Evolutionary conservation across 1,140 invertebrate species (phyloP).

Genomic region (Gryon sp.): DNA sequence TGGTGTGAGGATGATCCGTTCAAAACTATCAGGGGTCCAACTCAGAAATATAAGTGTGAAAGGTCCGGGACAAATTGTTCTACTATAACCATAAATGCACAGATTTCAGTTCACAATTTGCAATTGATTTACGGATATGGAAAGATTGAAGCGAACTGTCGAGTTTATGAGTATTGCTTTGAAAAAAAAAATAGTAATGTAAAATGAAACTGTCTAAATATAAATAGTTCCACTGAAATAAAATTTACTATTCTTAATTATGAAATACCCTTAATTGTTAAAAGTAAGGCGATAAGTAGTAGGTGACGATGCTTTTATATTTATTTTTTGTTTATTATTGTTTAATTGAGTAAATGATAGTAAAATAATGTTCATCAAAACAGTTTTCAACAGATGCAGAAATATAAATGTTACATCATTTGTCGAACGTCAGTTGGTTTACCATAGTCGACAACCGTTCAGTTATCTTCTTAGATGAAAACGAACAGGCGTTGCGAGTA

Average conservation of each 20-base stretch:
- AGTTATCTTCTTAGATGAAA: slow-evolving; percentile 58
- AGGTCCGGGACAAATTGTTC: slow-evolving; percentile 41
- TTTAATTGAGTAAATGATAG: too few species aligned
- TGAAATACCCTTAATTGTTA: too few species aligned
- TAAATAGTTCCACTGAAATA: too few species aligned
- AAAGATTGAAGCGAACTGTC: slow-evolving; percentile 4
- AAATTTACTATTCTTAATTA: too few species aligned
- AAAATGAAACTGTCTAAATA: too few species aligned
- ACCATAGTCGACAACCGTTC: slow-evolving; percentile 52
- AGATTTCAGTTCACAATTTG: slow-evolving; percentile 32
- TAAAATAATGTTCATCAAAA: too few species aligned
- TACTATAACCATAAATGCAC: slow-evolving; percentile 26
- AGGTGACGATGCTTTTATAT: too few species aligned
- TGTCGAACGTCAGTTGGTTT: slow-evolving; percentile 47
- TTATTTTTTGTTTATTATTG: too few species aligned
- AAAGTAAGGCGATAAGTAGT: too few species aligned
- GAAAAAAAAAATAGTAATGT: too few species aligned
- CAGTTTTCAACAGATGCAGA: neutral
- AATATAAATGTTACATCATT: slow-evolving; percentile 40
- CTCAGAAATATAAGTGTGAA: slow-evolving; percentile 47
- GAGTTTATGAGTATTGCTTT: too few species aligned
- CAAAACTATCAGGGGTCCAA: slow-evolving; percentile 43
- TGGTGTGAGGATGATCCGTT: slow-evolving; percentile 56
- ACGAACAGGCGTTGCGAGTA: slow-evolving; percentile 41
- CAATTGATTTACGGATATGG: slow-evolving; percentile 27